phyloP scores from a whole-genome alignment of 2,888 invertebrate species.

The Sarcophaga subvicina region DNA sequence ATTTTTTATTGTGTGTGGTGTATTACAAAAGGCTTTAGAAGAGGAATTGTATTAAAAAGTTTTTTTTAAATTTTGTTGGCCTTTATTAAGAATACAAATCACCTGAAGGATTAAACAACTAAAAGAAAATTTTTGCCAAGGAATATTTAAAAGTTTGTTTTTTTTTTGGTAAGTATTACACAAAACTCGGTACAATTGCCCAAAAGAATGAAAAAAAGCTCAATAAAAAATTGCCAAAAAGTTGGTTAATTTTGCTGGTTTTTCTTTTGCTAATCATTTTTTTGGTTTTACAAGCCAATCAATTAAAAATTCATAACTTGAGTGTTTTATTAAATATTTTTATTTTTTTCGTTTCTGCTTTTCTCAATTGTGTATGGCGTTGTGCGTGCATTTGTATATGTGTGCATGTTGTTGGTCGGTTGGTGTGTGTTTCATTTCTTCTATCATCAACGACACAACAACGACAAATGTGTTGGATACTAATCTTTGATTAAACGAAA shows the following conservation, averaged over 20 bases:
- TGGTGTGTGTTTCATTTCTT: constrained; percentile 41
- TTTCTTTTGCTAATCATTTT: background rate
- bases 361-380: constrained; percentile 24
- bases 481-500: constrained; percentile 64
- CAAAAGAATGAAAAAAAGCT: background rate
- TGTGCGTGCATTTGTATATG: background rate
- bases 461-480: constrained; percentile 45
- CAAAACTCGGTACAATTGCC: background rate
- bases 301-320: background rate
- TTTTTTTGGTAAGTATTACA: constrained; percentile 46
- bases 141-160: background rate
- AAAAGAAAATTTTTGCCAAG: background rate
- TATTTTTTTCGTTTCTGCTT: constrained; percentile 7
- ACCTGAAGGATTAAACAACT: background rate
- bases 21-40: constrained; percentile 56
- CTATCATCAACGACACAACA: background rate
- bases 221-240: background rate
- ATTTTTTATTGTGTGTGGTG: constrained; percentile 56
- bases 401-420: constrained; percentile 25
- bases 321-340: constrained; percentile 7
- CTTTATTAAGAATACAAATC: background rate
- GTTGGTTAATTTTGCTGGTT: constrained; percentile 4
- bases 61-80: background rate
- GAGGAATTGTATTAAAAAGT: constrained; percentile 46
- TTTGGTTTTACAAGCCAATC: background rate